A percentile compares a stretch with the other conserved stretches of the same genome.
These are phyloP conservation scores for Thamnophis elegans DNA, from an alignment of 2,797 vertebrate species.

Conservation along the genomic window DNA sequence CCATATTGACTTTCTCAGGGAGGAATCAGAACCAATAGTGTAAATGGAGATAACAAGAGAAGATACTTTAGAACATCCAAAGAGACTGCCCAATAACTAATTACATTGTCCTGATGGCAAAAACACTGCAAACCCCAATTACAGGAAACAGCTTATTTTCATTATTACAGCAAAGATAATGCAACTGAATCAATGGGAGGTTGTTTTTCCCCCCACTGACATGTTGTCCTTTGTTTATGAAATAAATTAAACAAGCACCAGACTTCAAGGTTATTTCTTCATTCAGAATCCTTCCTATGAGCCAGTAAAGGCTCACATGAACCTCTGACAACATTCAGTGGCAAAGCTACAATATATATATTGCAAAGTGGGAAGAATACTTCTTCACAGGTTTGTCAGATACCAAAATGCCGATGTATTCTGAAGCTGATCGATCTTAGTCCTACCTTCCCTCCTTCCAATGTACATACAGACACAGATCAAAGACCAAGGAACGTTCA, in stretches of 20 bases:
- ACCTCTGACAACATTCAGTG: neutral
- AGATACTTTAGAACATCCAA: neutral
- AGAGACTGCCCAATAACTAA: neutral
- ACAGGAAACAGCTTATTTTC: neutral
- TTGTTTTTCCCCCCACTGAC: neutral
- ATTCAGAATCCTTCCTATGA: neutral
- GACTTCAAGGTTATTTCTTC: neutral
- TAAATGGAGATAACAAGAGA: neutral
- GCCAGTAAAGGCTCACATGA: neutral
- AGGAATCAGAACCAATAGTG: neutral
- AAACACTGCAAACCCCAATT: neutral
- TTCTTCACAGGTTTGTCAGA: neutral
- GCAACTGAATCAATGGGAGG: neutral
- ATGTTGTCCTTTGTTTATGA: neutral
- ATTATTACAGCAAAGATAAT: neutral
- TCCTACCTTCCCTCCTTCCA: neutral
- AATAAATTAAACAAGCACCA: neutral
- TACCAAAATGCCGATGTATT: neutral
- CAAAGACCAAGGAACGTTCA: neutral
- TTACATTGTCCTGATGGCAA: neutral
- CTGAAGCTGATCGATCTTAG: neutral
- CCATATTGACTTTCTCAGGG: neutral
- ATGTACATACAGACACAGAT: neutral
- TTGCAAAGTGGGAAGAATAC: neutral
- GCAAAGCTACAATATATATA: neutral